These are phyloP conservation scores for Cariama cristata DNA, from an alignment of 2,113 vertebrate species.

Conservation along the genomic window DNA sequence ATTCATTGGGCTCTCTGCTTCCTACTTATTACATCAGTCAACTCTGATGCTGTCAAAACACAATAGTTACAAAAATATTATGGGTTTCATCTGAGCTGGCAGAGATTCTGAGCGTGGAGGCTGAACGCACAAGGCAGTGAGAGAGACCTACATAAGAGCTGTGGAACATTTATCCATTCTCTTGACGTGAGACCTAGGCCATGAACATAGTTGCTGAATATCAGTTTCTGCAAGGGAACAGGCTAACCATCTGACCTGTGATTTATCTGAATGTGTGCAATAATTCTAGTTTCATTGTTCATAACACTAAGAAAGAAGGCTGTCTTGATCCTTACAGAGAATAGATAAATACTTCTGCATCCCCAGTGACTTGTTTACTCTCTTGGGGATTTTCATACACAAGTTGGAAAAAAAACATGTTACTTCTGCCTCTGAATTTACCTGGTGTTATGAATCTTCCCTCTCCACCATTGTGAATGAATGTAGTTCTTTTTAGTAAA, in stretches of 20 bases:
- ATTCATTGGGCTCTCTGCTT: conserved; percentile 57
- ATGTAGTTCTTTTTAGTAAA: not conserved
- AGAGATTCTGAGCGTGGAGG: not conserved
- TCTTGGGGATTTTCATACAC: not conserved
- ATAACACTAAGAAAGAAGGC: not conserved
- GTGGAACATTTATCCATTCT: not conserved
- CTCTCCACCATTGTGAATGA: not conserved
- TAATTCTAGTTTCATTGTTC: conserved; percentile 37
- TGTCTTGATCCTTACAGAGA: not conserved
- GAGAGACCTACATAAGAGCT: not conserved
- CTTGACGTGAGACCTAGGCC: not conserved
- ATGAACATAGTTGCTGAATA: not conserved
- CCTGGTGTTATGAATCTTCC: not conserved
- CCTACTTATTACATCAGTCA: conserved; percentile 23
- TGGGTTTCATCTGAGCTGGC: not conserved
- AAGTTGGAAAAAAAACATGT: not conserved
- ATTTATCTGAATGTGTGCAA: not conserved
- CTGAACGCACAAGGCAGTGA: not conserved
- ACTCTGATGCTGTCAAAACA: conserved; percentile 30
- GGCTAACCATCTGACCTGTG: not conserved
- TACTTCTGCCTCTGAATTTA: conserved; percentile 31
- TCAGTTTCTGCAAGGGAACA: not conserved
- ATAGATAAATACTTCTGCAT: conserved; percentile 22
- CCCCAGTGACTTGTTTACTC: conserved; percentile 40
- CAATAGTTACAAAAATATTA: conserved; percentile 32